These are phyloP conservation scores for Halictus rubicundus DNA, from an alignment of 1,140 invertebrate species.

Conservation along the genomic window DNA sequence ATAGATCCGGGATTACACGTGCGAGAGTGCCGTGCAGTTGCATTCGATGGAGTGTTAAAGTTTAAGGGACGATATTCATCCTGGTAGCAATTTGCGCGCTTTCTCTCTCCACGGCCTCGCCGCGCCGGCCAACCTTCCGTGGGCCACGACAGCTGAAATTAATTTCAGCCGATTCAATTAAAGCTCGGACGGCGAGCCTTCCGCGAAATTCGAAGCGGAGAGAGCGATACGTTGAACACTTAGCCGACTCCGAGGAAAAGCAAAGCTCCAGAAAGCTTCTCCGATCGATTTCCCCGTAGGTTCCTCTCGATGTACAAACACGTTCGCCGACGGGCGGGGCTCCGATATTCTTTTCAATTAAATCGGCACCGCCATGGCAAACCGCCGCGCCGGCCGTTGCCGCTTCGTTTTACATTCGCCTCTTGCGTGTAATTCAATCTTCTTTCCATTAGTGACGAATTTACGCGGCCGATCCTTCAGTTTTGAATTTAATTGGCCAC, in stretches of 20 bases:
- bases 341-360: constrained; percentile 47
- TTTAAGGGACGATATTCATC: constrained; percentile 63
- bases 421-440: constrained; percentile 40
- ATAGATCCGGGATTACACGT: neutral
- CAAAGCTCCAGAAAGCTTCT: constrained; percentile 45
- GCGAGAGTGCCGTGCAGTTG: constrained; percentile 4
- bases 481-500: constrained; percentile 15
- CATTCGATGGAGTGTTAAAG: constrained; percentile 53
- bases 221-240: constrained; percentile 51
- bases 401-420: constrained; percentile 19
- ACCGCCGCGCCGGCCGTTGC: too few species aligned
- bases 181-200: constrained; percentile 69
- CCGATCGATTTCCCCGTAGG: constrained; percentile 36
- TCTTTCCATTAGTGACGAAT: constrained; percentile 44
- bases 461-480: constrained; percentile 18
- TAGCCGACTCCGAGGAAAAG: constrained; percentile 45
- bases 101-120: constrained; percentile 41
- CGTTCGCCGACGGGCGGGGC: neutral
- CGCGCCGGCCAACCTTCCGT: constrained; percentile 42
- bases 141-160: constrained; percentile 73
- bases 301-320: constrained; percentile 29
- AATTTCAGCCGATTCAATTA: constrained; percentile 78
- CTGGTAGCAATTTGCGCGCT: constrained; percentile 62
- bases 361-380: constrained; percentile 1
- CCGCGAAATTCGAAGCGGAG: constrained; percentile 56